Evolutionary conservation across 2,888 invertebrate genomes (phyloP).

Genomic region (Camponotus fellah): DNA sequence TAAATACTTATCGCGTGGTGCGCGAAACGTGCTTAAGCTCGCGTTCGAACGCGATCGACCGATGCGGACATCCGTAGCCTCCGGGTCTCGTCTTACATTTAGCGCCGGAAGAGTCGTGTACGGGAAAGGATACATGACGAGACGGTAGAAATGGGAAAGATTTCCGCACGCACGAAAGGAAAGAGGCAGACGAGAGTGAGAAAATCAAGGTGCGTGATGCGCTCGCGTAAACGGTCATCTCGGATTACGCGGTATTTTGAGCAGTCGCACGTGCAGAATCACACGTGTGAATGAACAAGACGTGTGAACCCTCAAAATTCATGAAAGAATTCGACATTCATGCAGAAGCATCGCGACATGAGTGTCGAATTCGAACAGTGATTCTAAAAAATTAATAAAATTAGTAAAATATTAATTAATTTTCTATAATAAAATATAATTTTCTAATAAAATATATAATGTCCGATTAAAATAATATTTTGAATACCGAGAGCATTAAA

Average conservation of each 20-base stretch:
- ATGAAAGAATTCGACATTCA: slow-evolving; percentile 55
- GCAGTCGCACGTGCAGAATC: slow-evolving; percentile 69
- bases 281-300: slow-evolving; percentile 33
- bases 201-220: slow-evolving; percentile 49
- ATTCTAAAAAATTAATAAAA: background rate
- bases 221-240: slow-evolving; percentile 74
- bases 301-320: slow-evolving; percentile 49
- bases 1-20: slow-evolving; percentile 31
- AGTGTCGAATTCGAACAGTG: slow-evolving; percentile 18
- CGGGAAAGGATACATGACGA: slow-evolving; percentile 23
- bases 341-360: slow-evolving; percentile 9
- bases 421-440: slow-evolving; percentile 5
- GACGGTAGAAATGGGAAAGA: slow-evolving; percentile 31
- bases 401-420: background rate
- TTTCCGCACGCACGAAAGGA: slow-evolving; percentile 15
- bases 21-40: slow-evolving; percentile 8
- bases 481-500: background rate
- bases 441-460: slow-evolving; percentile 1
- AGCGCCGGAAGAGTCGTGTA: slow-evolving; percentile 64
- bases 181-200: slow-evolving; percentile 35
- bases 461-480: background rate
- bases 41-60: background rate
- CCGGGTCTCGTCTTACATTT: slow-evolving; percentile 69
- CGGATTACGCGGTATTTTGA: slow-evolving; percentile 74
- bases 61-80: slow-evolving; percentile 14